Conservation (phyloP, 2,797 vertebrate species). For the Anniella stebbinsi region DNA sequence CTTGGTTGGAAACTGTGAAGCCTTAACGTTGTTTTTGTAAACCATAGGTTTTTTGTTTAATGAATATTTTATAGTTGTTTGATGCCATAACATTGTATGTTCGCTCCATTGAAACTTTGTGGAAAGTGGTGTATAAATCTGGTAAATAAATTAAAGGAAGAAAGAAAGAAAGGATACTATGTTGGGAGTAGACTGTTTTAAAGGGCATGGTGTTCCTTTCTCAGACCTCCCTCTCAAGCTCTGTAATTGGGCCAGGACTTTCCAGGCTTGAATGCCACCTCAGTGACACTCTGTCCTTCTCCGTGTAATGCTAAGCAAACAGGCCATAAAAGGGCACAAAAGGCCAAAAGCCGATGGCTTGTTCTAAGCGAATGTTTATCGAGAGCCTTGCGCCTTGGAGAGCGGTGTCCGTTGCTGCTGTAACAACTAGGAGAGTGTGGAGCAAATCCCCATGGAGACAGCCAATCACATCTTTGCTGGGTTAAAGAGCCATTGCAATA, state of each 20-base stretch:
- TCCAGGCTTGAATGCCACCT: background rate
- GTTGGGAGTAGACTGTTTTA: background rate
- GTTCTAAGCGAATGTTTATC: conserved; percentile 39
- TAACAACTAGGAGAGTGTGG: conserved; percentile 70
- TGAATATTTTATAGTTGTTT: too few species aligned
- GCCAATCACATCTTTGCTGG: conserved; percentile 63
- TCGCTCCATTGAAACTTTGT: too few species aligned
- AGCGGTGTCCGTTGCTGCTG: conserved; percentile 39
- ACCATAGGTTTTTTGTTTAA: too few species aligned
- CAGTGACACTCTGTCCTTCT: conserved; percentile 8
- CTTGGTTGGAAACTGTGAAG: too few species aligned
- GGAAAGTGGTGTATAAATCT: too few species aligned
- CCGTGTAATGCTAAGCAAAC: background rate
- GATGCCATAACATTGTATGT: too few species aligned
- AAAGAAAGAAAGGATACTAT: too few species aligned
- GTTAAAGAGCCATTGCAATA: conserved; percentile 71
- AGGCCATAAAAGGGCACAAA: conserved; percentile 23
- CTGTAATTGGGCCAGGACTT: conserved; percentile 14
- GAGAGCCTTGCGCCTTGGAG: conserved; percentile 55
- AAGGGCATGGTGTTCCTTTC: background rate
- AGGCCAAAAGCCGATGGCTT: conserved; percentile 47
- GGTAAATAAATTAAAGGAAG: too few species aligned
- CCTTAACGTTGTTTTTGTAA: too few species aligned
- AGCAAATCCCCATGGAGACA: conserved; percentile 77
- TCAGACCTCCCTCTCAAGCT: background rate